Base-by-base conservation (phyloP, 2,888 invertebrate species). In the Cantharis rustica region DNA sequence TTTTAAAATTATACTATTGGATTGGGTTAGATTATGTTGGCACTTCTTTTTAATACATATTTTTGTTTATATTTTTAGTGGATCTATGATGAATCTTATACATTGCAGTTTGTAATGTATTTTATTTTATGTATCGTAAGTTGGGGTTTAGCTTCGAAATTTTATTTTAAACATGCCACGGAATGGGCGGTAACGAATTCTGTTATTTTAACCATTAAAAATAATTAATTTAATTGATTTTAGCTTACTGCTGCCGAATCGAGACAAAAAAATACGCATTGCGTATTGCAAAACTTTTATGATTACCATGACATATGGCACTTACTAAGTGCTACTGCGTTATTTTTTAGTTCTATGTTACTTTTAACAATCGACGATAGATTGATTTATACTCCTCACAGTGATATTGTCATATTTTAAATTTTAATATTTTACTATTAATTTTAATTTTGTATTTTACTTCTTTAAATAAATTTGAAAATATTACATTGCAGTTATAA, bases 131-230 rank as follows among this genome's bases (percentile, higher is more conserved):
- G 94, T 0, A 86, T 91, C 26, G 83, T 90, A 0, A 89, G 91
- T 3, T 96, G 96, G 96, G 89, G 87, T 10, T 88, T 90, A 0
- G 93, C 95, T 0, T 86, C 93, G 0, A 90, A 90, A 76, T 93
- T 95, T 86, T 96, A 96, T 89, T 85, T 94, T 9, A 90, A 92
- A 79, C 91, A 93, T 73, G 92, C 93, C 69, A 92, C 92, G 72
- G 89, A 91, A 5, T 94, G 94, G 94, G 90, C 91, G 79, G 91
- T 91, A 85, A 88, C 87, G 85, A 13, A 16, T 17, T 47, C 7
- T 4, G 0, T 47, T 47, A 47, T 62, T 31, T 13, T 72, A 0
- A 15, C 13, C 16, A 61, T 71, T 26, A 76, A n/a, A 68, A 10
- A 31, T 11, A 27, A 4, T 15, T 10, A 15, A 72, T 47, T n/a